Evolutionary conservation across 2,113 vertebrate genomes (phyloP).

Genomic region (Chloropsis hardwickii): DNA sequence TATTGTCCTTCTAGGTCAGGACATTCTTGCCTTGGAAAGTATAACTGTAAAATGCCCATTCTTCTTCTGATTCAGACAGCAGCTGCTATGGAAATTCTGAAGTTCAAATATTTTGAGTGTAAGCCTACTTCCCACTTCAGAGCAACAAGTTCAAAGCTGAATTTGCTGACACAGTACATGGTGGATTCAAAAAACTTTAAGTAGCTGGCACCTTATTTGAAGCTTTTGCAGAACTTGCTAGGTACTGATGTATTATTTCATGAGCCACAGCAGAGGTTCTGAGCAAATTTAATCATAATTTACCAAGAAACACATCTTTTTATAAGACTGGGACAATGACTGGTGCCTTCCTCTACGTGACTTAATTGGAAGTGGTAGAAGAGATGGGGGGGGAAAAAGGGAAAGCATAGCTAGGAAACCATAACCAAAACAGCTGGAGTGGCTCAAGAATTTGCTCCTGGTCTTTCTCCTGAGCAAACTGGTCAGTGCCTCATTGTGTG

Average conservation of each 20-base stretch:
- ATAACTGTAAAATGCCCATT: background rate
- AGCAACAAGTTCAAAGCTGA: background rate
- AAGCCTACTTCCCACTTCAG: background rate
- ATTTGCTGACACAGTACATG: rapidly evolving
- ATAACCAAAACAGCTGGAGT: background rate
- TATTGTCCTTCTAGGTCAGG: background rate
- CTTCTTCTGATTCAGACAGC: background rate
- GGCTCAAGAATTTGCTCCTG: background rate
- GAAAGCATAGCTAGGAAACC: background rate
- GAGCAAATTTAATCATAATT: background rate
- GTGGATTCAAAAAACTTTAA: background rate
- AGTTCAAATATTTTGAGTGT: background rate
- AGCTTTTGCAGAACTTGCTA: background rate
- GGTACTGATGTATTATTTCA: background rate
- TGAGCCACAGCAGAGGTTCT: background rate
- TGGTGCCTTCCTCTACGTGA: background rate
- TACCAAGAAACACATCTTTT: background rate
- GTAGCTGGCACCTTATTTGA: background rate
- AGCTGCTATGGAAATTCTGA: background rate
- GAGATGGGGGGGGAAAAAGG: background rate
- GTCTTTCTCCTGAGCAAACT: background rate
- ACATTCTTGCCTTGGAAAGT: background rate
- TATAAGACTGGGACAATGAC: background rate
- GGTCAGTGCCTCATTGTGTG: background rate
- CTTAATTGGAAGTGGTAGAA: background rate